These are phyloP conservation scores for Siniperca knerii DNA, from an alignment of 2,113 vertebrate genomes.

Conservation along the genomic window DNA sequence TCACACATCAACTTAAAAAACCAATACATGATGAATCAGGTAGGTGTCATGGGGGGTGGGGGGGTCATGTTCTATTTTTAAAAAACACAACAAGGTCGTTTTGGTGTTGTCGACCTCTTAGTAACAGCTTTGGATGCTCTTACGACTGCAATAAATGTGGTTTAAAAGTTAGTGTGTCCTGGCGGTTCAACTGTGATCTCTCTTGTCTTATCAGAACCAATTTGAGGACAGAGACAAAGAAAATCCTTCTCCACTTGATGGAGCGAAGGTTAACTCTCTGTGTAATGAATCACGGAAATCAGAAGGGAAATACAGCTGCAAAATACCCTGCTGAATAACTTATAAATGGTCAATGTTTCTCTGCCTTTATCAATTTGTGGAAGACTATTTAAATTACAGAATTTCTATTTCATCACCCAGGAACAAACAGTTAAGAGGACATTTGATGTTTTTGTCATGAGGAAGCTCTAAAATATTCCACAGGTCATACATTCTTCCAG, in stretches of 20 bases:
- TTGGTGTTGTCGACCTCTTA: constrained; percentile 22
- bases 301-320: neutral
- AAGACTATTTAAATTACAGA: neutral
- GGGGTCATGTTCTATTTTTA: constrained; percentile 10
- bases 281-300: constrained; percentile 60
- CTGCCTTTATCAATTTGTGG: neutral
- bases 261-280: constrained; percentile 73
- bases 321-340: constrained; percentile 2
- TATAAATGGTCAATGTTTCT: constrained; percentile 13
- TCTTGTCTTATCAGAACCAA: constrained; percentile 57
- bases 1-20: constrained; percentile 46
- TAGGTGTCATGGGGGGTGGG: neutral
- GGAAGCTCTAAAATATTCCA: constrained; percentile 56
- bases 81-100: constrained; percentile 34
- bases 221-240: constrained; percentile 47
- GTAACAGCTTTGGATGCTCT: constrained; percentile 5
- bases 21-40: neutral
- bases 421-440: constrained; percentile 1
- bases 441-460: neutral
- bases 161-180: constrained; percentile 6
- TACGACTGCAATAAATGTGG: constrained; percentile 54
- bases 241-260: constrained; percentile 34
- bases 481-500: constrained; percentile 63
- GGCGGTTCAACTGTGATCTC: constrained; percentile 46
- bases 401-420: neutral